Evolutionary conservation across 1,140 invertebrate genomes (phyloP).

Genomic region (Meloidogyne floridensis): DNA sequence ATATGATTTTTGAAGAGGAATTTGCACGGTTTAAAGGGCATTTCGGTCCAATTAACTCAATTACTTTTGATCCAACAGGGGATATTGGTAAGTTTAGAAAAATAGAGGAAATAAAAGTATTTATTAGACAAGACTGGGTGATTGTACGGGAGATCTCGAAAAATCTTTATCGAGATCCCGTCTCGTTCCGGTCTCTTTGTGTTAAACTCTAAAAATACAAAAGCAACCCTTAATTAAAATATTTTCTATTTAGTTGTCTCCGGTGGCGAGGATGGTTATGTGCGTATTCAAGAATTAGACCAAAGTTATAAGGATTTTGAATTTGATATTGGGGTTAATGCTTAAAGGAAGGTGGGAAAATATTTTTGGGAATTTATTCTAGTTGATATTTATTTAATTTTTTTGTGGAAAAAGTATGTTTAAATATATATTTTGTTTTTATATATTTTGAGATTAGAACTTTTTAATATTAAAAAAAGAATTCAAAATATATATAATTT

Average conservation of each 20-base stretch:
- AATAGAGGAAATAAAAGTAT: no score
- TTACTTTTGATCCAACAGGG: conserved; percentile 96
- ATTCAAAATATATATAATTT: no score
- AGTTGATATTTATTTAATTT: not conserved
- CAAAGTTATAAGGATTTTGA: conserved; percentile 92
- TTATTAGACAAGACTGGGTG: no score
- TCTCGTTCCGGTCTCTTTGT: no score
- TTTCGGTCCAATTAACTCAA: conserved; percentile 98
- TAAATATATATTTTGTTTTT: not conserved
- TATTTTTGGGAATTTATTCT: not conserved
- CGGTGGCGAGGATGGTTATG: conserved; percentile 97
- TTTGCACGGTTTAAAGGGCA: conserved; percentile 92
- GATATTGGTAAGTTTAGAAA: conserved; percentile 68
- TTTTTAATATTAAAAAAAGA: not conserved
- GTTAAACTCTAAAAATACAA: no score
- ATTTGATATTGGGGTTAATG: conserved; percentile 70
- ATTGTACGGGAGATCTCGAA: no score
- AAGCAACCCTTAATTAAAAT: no score
- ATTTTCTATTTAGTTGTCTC: conserved; percentile 75
- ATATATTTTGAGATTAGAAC: not conserved
- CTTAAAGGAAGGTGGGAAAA: not conserved
- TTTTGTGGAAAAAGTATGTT: conserved; percentile 1
- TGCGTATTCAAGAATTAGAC: conserved; percentile 93
- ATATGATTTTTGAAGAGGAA: conserved; percentile 98
- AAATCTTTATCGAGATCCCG: no score